A percentile compares a stretch with the other conserved stretches of the same genome.
Evolutionary conservation across 2,888 invertebrate species (phyloP).

Genomic region (Scelioninae gen. 1): DNA sequence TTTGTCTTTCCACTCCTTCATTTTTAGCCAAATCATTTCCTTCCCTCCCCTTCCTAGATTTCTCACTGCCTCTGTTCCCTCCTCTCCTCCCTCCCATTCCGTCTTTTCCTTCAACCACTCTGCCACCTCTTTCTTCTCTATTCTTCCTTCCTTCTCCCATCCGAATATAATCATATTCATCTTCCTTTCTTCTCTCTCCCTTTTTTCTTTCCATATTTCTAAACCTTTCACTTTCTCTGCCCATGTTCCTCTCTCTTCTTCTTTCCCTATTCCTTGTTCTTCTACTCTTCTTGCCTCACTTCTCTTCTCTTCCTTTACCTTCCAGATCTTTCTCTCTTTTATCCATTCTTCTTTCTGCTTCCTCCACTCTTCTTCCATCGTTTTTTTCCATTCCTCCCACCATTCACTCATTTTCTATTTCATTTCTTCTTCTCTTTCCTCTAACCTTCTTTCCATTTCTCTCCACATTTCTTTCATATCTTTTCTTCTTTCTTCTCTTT

Average conservation of each 20-base stretch:
- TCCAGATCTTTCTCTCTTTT: too few relatives aligned
- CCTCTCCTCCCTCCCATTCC: background rate
- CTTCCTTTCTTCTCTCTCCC: background rate
- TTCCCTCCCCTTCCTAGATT: background rate
- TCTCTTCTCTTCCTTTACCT: too few relatives aligned
- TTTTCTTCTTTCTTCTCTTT: too few relatives aligned
- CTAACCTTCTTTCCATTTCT: too few relatives aligned
- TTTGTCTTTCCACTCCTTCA: background rate
- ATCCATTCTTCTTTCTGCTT: too few relatives aligned
- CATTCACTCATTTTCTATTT: too few relatives aligned
- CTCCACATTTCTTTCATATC: too few relatives aligned
- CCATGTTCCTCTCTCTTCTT: background rate
- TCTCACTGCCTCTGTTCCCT: background rate
- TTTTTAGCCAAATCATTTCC: background rate
- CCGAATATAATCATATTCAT: constrained; percentile 2
- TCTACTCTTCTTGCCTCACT: too few relatives aligned
- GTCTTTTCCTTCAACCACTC: background rate
- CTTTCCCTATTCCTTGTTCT: background rate
- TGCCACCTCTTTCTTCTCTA: background rate
- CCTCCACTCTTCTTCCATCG: too few relatives aligned
- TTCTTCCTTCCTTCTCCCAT: background rate
- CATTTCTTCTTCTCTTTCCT: too few relatives aligned
- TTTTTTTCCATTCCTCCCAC: too few relatives aligned
- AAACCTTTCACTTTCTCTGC: too few relatives aligned
- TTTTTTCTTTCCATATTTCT: constrained; percentile 4